Conservation (phyloP, 1,140 invertebrate species). For the Dendrolimus punctatus region DNA sequence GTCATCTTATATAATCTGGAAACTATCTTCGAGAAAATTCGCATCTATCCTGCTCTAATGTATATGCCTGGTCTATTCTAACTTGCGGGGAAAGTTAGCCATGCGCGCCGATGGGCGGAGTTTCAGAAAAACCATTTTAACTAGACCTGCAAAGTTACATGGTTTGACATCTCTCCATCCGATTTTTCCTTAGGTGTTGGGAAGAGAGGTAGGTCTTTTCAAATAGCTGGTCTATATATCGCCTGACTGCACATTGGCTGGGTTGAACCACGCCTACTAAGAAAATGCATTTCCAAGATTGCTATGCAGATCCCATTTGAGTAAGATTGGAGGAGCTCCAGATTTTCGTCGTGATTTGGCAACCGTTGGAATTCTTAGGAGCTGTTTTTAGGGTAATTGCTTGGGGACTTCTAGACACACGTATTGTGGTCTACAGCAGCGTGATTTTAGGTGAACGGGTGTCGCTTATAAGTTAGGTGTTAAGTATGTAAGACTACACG, state of each 20-base stretch:
- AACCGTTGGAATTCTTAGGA: constrained; percentile 10
- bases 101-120: constrained; percentile 63
- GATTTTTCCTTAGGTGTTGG: constrained; percentile 20
- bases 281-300: constrained; percentile 69
- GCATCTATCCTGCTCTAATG: constrained; percentile 48
- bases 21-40: constrained; percentile 68
- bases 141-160: constrained; percentile 39
- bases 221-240: constrained; percentile 61
- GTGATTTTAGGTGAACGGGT: no score
- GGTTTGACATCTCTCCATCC: constrained; percentile 21
- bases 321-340: constrained; percentile 40
- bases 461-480: no score
- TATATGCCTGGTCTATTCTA: constrained; percentile 35
- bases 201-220: constrained; percentile 24
- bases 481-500: no score
- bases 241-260: constrained; percentile 68
- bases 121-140: constrained; percentile 31
- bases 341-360: constrained; percentile 36
- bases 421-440: no score
- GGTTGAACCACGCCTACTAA: constrained; percentile 52
- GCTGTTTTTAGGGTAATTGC: constrained; percentile 50
- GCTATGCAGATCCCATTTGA: constrained; percentile 44
- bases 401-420: no score
- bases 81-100: constrained; percentile 34
- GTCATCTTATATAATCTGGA: constrained; percentile 44